Evolutionary conservation across 2,888 invertebrate species (phyloP).

Genomic region (Phortica magna): DNA sequence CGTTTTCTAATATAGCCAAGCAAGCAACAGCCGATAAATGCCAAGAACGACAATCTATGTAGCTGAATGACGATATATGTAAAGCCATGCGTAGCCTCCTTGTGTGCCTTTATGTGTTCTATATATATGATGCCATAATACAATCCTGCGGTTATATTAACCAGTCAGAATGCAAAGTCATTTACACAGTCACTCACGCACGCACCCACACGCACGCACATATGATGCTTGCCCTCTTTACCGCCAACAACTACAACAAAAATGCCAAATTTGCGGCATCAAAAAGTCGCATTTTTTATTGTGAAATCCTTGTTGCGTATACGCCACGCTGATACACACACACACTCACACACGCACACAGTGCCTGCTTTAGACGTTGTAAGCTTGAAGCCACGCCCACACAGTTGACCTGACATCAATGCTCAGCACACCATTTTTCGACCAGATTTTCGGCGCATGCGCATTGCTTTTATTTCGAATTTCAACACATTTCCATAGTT

Average conservation of each 20-base stretch:
- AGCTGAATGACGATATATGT: too few species aligned
- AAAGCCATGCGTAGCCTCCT: background rate
- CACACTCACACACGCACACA: constrained; percentile 32
- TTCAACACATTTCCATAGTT: background rate
- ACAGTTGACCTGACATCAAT: background rate
- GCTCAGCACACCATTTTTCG: constrained; percentile 49
- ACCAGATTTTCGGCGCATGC: constrained; percentile 44
- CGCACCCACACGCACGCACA: constrained; percentile 37
- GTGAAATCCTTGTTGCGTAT: constrained; percentile 56
- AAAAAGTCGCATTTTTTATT: constrained; percentile 76
- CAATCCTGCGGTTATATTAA: constrained; percentile 77
- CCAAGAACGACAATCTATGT: too few species aligned
- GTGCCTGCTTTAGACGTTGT: constrained; percentile 19
- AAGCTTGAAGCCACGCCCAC: constrained; percentile 23
- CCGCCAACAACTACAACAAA: constrained; percentile 23
- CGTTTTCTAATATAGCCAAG: background rate
- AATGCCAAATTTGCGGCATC: constrained; percentile 74
- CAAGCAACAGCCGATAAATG: too few species aligned
- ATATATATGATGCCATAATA: constrained; percentile 53
- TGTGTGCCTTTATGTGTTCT: constrained; percentile 27
- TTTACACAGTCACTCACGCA: constrained; percentile 50
- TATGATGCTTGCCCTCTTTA: background rate
- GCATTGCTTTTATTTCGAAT: background rate
- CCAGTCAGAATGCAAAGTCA: constrained; percentile 77
- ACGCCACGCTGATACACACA: constrained; percentile 18